Evolutionary conservation across 2,888 invertebrate species (phyloP).

Genomic region (Cremastobaeus sp.): DNA sequence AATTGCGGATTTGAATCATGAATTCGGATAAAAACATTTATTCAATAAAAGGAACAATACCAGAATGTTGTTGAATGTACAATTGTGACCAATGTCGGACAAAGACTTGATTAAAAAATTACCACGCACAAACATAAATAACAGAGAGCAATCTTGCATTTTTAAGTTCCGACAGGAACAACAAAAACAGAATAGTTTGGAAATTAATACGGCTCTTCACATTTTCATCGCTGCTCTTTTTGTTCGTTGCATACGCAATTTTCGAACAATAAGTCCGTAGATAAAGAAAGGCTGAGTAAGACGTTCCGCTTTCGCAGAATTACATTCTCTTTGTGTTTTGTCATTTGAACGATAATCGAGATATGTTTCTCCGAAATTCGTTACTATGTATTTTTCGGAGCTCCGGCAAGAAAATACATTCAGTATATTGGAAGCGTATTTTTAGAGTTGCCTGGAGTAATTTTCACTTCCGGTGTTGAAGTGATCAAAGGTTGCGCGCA

Average conservation of each 20-base stretch:
- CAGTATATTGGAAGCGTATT: constrained; percentile 49
- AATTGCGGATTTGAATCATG: background rate
- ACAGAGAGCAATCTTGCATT: too few species aligned
- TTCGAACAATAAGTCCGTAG: constrained; percentile 5
- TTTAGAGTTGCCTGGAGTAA: constrained; percentile 54
- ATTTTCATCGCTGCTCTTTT: too few species aligned
- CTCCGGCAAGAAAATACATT: constrained; percentile 42
- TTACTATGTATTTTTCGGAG: constrained; percentile 38
- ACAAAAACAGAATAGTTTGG: too few species aligned
- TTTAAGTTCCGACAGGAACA: too few species aligned
- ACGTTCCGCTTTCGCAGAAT: constrained; percentile 11
- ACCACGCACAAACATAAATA: too few species aligned
- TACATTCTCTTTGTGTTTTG: constrained; percentile 6
- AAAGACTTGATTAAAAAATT: too few species aligned
- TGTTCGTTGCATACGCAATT: constrained; percentile 2
- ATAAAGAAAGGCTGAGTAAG: constrained; percentile 17
- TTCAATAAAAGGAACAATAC: constrained; percentile 10
- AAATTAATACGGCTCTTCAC: too few species aligned
- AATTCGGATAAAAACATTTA: constrained; percentile 3
- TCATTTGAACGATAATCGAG: background rate
- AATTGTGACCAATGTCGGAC: too few species aligned
- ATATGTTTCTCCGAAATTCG: constrained; percentile 28
- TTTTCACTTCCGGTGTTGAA: constrained; percentile 59
- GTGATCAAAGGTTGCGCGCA: constrained; percentile 60
- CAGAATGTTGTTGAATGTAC: background rate